Evolutionary conservation across 2,888 invertebrate genomes (phyloP).

Genomic region (Cetonia aurata): DNA sequence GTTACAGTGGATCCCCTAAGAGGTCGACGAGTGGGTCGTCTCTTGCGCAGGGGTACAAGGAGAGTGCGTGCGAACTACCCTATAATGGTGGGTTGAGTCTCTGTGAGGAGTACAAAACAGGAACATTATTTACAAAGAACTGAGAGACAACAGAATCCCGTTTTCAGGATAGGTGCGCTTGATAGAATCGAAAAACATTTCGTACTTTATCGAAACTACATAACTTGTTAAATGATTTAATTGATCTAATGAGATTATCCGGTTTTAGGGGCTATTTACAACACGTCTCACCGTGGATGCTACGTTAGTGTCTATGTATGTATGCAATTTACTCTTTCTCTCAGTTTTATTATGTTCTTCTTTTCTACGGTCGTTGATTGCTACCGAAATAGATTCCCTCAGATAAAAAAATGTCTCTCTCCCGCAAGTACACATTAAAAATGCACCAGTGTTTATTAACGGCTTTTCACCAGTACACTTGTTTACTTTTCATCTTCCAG

Average conservation of each 20-base stretch:
- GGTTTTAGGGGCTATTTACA: conserved; percentile 53
- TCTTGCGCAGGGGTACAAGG: conserved; percentile 50
- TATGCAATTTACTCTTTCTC: conserved; percentile 11
- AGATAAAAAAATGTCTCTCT: conserved; percentile 51
- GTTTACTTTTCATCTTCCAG: conserved; percentile 77
- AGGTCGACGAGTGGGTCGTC: conserved; percentile 48
- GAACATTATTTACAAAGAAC: conserved; percentile 52
- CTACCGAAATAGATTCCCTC: conserved; percentile 58
- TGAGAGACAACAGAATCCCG: conserved; percentile 24
- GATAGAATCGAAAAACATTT: conserved; percentile 29
- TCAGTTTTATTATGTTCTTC: conserved; percentile 12
- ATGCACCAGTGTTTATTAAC: conserved; percentile 58
- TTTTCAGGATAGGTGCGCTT: conserved; percentile 10
- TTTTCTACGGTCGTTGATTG: conserved; percentile 58
- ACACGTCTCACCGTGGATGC: conserved; percentile 59
- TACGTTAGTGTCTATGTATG: conserved; percentile 54
- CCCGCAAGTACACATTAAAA: conserved; percentile 56
- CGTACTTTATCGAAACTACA: conserved; percentile 23
- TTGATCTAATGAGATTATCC: conserved; percentile 38
- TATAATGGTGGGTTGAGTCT: conserved; percentile 52
- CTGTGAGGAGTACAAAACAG: conserved; percentile 57
- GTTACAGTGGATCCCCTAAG: conserved; percentile 59
- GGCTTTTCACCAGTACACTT: conserved; percentile 51
- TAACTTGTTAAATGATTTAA: conserved; percentile 21
- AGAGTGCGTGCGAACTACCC: conserved; percentile 61